Evolutionary conservation across 2,113 vertebrate species (phyloP), one percentile per base, ranked within the genome.

Genomic region (Zapus hudsonius): DNA sequence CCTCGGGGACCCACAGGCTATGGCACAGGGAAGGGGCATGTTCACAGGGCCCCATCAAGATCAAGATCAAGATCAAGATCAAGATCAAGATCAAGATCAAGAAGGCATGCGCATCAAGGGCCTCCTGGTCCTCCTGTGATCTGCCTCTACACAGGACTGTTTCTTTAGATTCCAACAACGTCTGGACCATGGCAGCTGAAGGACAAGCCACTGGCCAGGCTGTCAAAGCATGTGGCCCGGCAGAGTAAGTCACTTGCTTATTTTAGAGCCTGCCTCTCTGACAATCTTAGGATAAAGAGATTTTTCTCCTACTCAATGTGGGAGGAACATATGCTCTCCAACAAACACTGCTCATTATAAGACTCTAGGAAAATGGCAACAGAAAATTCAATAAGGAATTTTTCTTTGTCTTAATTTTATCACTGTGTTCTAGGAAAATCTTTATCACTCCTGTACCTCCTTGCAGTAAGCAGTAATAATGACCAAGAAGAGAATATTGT

Each of bases 221-320:
- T 82, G 70, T 47, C 36, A 0, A 8, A 4, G 33, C 38, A 5
- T 0, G 1, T 0, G 42, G 74, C 0, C 2, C 0, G 15, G 78
- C 63, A 1, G 31, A 4, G 55, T 3, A 10, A 84, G 40, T 16
- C 11, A 3, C 0, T 36, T 8, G 80, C 80, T 57, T 40, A 23
- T 63, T 36, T 16, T 4, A 38, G 47, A 0, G 25, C 31, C 38
- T 1, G 42, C 16, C 70, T 96, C 86, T 31, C 86, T 31, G 31
- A 40, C 72, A 64, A 42, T 64, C 38, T 69, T 3, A 72, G 79
- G 55, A 87, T 29, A 36, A 55, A 83, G 52, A 36, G 12, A 57
- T 19, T 72, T 33, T 84, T 72, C 73, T 59, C 67, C 33, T 3
- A 8, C 31, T 92, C 73, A 7, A 7, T 40, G 25, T 20, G 52